Percentiles rank a stretch among this genome's conserved stretches.
Conservation (phyloP, 2,888 invertebrate species). For the Elegia similella region DNA sequence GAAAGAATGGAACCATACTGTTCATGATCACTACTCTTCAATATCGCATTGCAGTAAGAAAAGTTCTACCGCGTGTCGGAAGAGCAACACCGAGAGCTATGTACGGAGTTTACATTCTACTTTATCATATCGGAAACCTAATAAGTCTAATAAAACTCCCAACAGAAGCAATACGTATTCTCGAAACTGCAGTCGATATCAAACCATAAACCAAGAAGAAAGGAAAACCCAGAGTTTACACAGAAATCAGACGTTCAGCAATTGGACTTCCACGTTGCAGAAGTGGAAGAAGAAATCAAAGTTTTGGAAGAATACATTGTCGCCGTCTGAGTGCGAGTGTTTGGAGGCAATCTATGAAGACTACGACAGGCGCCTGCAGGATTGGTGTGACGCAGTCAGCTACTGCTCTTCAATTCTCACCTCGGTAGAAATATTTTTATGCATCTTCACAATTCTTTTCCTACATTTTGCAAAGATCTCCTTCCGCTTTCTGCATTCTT, state of each 20-base stretch:
- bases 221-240: conserved; percentile 57
- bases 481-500: no score
- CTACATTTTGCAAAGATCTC: no score
- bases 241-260: conserved; percentile 51
- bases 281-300: conserved; percentile 57
- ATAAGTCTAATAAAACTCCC: conserved; percentile 44
- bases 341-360: conserved; percentile 70
- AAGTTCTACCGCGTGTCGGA: conserved; percentile 45
- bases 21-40: conserved; percentile 63
- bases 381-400: conserved; percentile 76
- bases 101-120: conserved; percentile 66
- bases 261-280: conserved; percentile 56
- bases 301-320: conserved; percentile 58
- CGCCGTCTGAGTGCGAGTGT: conserved; percentile 62
- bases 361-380: conserved; percentile 69
- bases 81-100: conserved; percentile 58
- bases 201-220: conserved; percentile 32
- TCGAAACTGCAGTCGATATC: conserved; percentile 41
- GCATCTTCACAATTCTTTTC: no score
- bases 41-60: conserved; percentile 49
- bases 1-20: conserved; percentile 74
- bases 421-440: conserved; percentile 45
- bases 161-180: conserved; percentile 47
- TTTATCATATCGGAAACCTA: conserved; percentile 56
- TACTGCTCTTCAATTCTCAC: conserved; percentile 59